Percentiles rank a stretch among this genome's conserved stretches.
Conservation (phyloP, 2,797 vertebrate species). For the Coccyzus lansbergi region DNA sequence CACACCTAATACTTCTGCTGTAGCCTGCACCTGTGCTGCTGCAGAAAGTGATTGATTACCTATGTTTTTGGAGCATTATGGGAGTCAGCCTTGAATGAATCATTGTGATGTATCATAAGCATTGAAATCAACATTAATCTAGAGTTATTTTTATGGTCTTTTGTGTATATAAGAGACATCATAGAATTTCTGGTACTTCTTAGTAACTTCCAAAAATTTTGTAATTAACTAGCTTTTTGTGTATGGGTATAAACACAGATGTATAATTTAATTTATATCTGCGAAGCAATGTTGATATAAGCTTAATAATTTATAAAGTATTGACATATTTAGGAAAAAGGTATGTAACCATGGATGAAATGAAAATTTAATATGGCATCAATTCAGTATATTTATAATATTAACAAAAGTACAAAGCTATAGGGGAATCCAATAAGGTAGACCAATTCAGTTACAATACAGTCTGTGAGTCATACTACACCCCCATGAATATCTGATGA, state of each 20-base stretch:
- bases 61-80: not conserved
- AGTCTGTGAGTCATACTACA: not conserved
- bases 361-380: not conserved
- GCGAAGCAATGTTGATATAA: not conserved
- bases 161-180: not conserved
- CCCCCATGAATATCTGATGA: not conserved
- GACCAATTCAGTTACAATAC: not conserved
- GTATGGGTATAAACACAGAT: not conserved
- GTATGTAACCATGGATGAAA: not conserved
- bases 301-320: not conserved
- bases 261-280: not conserved
- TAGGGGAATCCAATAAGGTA: not conserved
- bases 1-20: constrained; percentile 39
- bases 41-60: not conserved
- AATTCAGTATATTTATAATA: not conserved
- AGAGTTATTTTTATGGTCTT: not conserved
- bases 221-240: not conserved
- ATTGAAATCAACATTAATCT: not conserved
- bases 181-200: not conserved
- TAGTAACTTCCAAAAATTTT: not conserved
- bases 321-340: not conserved
- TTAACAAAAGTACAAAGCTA: not conserved
- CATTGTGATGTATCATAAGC: not conserved
- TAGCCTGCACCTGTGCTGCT: constrained; percentile 1
- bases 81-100: not conserved